A percentile compares a stretch with the other conserved stretches of the same genome.
These are phyloP conservation scores for Xanthorhoe spadicearia DNA, from an alignment of 2,888 invertebrate genomes.

Conservation along the genomic window DNA sequence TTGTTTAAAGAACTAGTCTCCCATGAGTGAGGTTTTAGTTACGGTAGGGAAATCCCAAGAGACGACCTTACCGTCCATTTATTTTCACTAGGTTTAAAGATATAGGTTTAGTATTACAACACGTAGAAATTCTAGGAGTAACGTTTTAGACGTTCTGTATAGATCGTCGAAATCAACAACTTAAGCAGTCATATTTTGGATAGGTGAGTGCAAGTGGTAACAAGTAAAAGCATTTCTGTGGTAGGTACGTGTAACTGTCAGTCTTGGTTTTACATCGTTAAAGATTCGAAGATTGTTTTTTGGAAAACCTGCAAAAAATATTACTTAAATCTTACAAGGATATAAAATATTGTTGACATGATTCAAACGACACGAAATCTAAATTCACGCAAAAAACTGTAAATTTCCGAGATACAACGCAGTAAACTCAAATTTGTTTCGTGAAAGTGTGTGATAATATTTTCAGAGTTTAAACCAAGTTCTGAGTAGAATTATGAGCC, in stretches of 20 bases:
- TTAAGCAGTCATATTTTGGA: no score
- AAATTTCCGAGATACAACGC: slow-evolving; percentile 31
- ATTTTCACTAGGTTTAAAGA: neutral
- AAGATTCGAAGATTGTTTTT: no score
- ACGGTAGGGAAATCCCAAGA: neutral
- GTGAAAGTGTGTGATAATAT: slow-evolving; percentile 38
- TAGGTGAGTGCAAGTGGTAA: no score
- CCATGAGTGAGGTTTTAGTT: neutral
- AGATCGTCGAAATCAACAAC: no score
- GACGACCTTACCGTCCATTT: neutral
- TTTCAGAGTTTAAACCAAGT: slow-evolving; percentile 44
- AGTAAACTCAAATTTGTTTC: slow-evolving; percentile 39
- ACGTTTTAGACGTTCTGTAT: no score
- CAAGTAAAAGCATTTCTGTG: no score
- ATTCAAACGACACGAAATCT: slow-evolving; percentile 20
- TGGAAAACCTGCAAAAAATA: neutral
- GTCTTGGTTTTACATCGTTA: no score
- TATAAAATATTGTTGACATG: slow-evolving; percentile 8
- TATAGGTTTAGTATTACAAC: no score
- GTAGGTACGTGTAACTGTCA: no score
- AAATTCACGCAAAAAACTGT: slow-evolving; percentile 31
- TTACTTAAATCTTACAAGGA: neutral
- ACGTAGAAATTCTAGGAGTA: no score
- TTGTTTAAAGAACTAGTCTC: neutral
- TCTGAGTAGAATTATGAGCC: slow-evolving; percentile 55